These are phyloP conservation scores for Lerista edwardsae DNA, from an alignment of 2,797 vertebrate species.

Conservation along the genomic window DNA sequence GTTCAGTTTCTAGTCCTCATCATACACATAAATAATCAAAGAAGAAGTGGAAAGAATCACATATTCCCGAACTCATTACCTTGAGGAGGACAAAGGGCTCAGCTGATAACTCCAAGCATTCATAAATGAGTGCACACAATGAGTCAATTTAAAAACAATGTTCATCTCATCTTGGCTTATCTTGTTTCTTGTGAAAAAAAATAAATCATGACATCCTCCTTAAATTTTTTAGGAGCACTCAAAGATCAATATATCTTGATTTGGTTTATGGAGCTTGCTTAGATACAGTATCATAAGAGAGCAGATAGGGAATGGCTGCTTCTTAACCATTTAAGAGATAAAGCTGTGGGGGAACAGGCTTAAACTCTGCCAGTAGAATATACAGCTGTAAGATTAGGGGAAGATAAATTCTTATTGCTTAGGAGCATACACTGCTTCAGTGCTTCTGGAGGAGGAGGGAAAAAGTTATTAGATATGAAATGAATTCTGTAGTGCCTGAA, in stretches of 20 bases:
- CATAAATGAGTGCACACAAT: not conserved
- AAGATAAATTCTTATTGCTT: constrained; percentile 68
- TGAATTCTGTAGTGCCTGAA: constrained; percentile 88
- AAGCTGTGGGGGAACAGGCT: constrained; percentile 48
- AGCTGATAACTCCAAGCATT: not conserved
- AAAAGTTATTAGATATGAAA: constrained; percentile 85
- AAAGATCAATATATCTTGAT: constrained; percentile 39
- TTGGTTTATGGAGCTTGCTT: constrained; percentile 47
- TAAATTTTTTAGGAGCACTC: constrained; percentile 13
- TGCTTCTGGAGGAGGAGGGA: constrained; percentile 75
- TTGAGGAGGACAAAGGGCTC: not conserved
- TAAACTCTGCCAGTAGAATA: constrained; percentile 54
- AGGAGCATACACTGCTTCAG: constrained; percentile 61
- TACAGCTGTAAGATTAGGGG: constrained; percentile 55
- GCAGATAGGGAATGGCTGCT: constrained; percentile 57
- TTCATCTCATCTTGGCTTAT: not conserved
- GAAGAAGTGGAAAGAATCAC: not conserved
- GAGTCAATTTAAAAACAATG: constrained; percentile 16
- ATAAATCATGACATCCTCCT: constrained; percentile 5
- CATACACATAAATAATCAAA: not conserved
- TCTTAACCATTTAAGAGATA: constrained; percentile 62
- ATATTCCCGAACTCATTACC: not conserved
- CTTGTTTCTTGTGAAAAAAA: not conserved
- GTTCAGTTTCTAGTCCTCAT: not conserved
- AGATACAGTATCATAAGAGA: constrained; percentile 59